These are phyloP conservation scores for Lysiphlebus fabarum DNA, from an alignment of 1,140 invertebrate genomes.

Conservation along the genomic window DNA sequence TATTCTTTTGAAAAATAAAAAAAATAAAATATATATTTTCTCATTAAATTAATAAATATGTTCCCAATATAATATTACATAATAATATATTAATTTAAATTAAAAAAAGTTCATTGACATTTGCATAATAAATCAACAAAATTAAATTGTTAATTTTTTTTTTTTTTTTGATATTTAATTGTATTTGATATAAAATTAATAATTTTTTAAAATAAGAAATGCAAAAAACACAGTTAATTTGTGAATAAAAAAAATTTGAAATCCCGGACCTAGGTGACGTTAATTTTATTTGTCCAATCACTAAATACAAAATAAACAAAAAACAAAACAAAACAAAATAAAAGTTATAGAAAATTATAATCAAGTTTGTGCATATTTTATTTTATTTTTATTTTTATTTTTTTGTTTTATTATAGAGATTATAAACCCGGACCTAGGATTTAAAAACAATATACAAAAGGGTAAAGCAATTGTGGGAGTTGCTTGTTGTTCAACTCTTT, in stretches of 20 bases:
- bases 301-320: conserved; percentile 3
- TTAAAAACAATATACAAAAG: background rate
- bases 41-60: too few relatives aligned
- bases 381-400: background rate
- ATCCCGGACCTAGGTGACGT: conserved; percentile 16
- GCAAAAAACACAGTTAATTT: background rate
- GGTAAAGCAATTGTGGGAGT: background rate
- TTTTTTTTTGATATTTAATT: too few relatives aligned
- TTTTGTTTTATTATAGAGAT: background rate
- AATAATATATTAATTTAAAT: too few relatives aligned
- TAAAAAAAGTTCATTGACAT: too few relatives aligned
- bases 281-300: background rate
- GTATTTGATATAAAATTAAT: too few relatives aligned
- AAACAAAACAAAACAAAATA: too few relatives aligned
- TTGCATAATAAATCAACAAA: too few relatives aligned
- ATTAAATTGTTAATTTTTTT: too few relatives aligned
- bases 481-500: conserved; percentile 4
- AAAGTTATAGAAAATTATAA: too few relatives aligned
- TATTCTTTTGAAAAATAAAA: background rate
- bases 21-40: conserved; percentile 5
- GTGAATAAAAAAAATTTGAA: background rate
- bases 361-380: background rate
- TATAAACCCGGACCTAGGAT: conserved; percentile 16
- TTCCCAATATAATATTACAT: too few relatives aligned
- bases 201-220: background rate